Percentiles rank a stretch among this genome's conserved stretches.
phyloP scores from a whole-genome alignment of 2,797 vertebrate species.

The Sus cebifrons region DNA sequence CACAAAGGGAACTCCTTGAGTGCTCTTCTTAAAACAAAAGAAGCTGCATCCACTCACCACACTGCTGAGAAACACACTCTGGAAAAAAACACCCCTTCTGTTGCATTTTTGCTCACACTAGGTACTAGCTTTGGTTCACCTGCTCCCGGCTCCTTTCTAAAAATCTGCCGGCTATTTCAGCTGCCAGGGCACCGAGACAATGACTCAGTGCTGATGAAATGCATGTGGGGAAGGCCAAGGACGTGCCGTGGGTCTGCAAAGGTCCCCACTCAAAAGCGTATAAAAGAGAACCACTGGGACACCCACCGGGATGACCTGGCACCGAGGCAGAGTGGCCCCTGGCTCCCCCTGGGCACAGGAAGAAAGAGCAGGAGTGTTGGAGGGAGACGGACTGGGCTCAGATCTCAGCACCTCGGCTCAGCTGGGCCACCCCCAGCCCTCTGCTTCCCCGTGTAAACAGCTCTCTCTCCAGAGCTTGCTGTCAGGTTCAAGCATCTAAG shows the following conservation, averaged over 20 bases:
- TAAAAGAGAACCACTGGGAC: background rate
- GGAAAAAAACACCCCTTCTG: background rate
- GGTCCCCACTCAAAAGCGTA: background rate
- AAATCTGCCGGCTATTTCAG: background rate
- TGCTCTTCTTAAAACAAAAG: background rate
- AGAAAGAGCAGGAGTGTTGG: rapidly evolving
- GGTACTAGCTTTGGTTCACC: rapidly evolving
- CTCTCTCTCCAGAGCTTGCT: background rate
- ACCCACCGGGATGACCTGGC: background rate
- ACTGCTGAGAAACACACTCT: background rate
- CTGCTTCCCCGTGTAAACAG: rapidly evolving
- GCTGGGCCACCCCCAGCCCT: background rate
- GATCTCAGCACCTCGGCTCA: rapidly evolving
- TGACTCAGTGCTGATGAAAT: background rate
- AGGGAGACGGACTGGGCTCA: background rate
- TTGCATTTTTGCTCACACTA: background rate
- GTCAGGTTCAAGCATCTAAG: rapidly evolving
- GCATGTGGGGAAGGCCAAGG: too few relatives aligned
- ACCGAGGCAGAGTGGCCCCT: rapidly evolving
- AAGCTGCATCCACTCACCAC: rapidly evolving
- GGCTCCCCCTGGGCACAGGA: rapidly evolving
- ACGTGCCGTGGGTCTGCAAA: background rate
- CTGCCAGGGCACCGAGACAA: background rate
- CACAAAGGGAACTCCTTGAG: too few relatives aligned
- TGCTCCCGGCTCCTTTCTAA: background rate